Evolutionary conservation across 2,113 vertebrate genomes (phyloP).

Genomic region (Ptilorrhoa leucosticta): DNA sequence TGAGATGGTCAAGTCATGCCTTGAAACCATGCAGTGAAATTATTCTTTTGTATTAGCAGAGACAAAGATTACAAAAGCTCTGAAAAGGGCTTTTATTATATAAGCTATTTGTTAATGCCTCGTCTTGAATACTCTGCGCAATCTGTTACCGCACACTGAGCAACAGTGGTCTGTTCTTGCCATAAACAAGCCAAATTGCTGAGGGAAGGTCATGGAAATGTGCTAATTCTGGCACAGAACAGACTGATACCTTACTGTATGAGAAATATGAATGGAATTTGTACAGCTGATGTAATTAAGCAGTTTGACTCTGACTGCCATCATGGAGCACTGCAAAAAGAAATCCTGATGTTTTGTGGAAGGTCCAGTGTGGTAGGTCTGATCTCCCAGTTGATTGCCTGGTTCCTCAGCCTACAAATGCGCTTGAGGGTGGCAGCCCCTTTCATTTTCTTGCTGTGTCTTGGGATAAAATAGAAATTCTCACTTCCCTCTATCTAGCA

Average conservation of each 20-base stretch:
- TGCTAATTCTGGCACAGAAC: neutral
- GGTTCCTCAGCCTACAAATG: neutral
- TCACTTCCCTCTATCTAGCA: neutral
- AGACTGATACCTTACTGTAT: neutral
- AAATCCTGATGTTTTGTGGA: neutral
- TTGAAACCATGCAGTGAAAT: neutral
- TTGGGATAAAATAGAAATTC: neutral
- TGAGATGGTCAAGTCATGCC: neutral
- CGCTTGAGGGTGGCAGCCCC: neutral
- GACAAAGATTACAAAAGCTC: neutral
- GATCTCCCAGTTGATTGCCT: neutral
- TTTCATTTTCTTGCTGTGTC: neutral
- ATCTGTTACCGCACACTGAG: neutral
- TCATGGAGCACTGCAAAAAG: neutral
- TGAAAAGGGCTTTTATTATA: neutral
- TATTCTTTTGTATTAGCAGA: neutral
- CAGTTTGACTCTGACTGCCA: neutral
- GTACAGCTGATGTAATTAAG: neutral
- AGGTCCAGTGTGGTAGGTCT: neutral
- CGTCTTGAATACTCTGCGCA: neutral
- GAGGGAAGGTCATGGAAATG: neutral
- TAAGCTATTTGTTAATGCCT: neutral
- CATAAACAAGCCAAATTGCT: neutral
- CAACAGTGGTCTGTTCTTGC: neutral
- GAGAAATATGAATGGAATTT: neutral